Conservation (phyloP, 2,888 invertebrate species). For the Athrips mouffetella region DNA sequence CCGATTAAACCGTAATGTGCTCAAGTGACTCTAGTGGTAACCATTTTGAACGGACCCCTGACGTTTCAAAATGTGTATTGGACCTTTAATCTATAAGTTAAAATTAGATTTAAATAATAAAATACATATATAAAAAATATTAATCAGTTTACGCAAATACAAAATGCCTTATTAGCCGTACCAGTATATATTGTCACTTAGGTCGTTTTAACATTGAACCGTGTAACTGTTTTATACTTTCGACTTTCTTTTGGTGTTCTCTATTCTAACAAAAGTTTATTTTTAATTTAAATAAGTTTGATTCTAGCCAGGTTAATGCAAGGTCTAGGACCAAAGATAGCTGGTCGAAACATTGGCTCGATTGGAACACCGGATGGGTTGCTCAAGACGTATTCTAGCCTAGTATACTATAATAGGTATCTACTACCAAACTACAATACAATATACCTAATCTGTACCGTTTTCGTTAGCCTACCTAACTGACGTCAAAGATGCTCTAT, state of each 20-base stretch:
- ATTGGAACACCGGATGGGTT: conserved; percentile 71
- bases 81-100: not conserved
- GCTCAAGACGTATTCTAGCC: conserved; percentile 56
- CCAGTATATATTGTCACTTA: not conserved
- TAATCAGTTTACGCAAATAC: no score
- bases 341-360: conserved; percentile 63
- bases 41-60: conserved; percentile 16
- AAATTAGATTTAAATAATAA: not conserved
- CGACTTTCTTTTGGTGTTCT: no score
- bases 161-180: no score
- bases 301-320: conserved; percentile 20
- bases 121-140: no score
- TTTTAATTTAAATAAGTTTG: not conserved
- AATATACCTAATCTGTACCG: no score
- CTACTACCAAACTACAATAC: no score
- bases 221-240: no score
- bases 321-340: conserved; percentile 38
- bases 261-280: not conserved
- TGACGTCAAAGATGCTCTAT: no score
- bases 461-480: no score
- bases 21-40: conserved; percentile 58
- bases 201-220: no score
- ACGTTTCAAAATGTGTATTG: not conserved
- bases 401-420: conserved; percentile 20
- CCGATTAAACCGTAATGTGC: conserved; percentile 72